Percentiles rank a stretch among this genome's conserved stretches.
Evolutionary conservation across 2,113 vertebrate genomes (phyloP).

Genomic region (Leptocoma aspasia): DNA sequence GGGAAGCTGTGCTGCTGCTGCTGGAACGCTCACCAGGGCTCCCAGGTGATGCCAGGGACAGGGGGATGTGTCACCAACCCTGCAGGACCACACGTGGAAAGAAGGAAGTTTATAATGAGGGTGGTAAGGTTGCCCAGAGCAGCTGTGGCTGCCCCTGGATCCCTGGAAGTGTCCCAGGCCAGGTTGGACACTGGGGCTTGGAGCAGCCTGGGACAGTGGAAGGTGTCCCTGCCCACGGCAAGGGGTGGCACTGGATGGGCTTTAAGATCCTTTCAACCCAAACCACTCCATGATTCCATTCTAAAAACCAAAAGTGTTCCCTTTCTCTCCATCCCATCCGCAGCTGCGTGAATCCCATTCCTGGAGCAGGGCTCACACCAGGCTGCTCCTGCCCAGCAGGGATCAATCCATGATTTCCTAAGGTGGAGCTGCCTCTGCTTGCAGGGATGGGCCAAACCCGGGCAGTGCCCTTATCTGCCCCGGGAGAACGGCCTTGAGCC

Average conservation of each 20-base stretch:
- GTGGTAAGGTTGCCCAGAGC: background rate
- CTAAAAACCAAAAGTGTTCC: background rate
- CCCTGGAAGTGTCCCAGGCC: background rate
- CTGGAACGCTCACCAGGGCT: background rate
- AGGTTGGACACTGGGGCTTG: fast-evolving
- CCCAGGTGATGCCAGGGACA: background rate
- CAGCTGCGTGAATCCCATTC: fast-evolving
- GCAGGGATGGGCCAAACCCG: background rate
- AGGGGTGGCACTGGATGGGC: fast-evolving
- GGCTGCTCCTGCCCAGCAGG: background rate
- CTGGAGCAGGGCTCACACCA: fast-evolving
- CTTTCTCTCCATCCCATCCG: background rate
- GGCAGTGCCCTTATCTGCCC: background rate
- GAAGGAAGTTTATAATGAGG: background rate
- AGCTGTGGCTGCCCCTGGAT: background rate
- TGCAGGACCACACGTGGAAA: background rate
- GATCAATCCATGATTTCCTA: fast-evolving
- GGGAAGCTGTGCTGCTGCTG: background rate
- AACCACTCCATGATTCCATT: background rate
- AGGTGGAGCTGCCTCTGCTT: background rate
- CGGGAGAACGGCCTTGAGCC: background rate
- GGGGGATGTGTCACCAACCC: background rate
- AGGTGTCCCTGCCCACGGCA: background rate
- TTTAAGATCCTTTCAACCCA: background rate
- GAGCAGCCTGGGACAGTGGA: fast-evolving